These are phyloP conservation scores for Tetropium fuscum DNA, from an alignment of 2,888 invertebrate genomes.

Conservation along the genomic window DNA sequence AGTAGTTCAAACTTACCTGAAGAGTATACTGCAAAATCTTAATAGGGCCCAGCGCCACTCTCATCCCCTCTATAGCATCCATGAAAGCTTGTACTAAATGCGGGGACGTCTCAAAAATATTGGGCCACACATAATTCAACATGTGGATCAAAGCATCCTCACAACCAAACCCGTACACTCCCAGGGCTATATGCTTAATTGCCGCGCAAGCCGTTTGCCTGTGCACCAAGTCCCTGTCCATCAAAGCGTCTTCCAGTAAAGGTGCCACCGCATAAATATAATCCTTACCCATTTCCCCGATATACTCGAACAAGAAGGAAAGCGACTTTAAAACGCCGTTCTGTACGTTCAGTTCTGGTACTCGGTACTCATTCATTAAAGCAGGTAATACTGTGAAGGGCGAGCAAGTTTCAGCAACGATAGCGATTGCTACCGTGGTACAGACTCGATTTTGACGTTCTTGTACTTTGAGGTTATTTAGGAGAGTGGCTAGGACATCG, in stretches of 20 bases:
- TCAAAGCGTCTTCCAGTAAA: slow-evolving; percentile 96
- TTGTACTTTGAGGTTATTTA: slow-evolving; percentile 99
- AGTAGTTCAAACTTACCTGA: slow-evolving; percentile 86
- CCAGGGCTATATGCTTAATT: slow-evolving; percentile 98
- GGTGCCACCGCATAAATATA: slow-evolving; percentile 99
- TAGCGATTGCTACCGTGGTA: slow-evolving; percentile 99
- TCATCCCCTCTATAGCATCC: slow-evolving; percentile 97
- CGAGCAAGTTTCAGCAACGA: slow-evolving; percentile 99
- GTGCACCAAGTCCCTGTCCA: slow-evolving; percentile 99
- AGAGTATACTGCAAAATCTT: slow-evolving; percentile 96
- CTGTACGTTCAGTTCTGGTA: slow-evolving; percentile 99
- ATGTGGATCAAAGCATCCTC: slow-evolving; percentile 98
- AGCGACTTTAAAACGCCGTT: slow-evolving; percentile 99
- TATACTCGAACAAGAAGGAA: slow-evolving; percentile 98
- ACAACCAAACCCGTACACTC: slow-evolving; percentile 98
- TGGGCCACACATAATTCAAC: slow-evolving; percentile 99
- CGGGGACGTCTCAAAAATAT: slow-evolving; percentile 99
- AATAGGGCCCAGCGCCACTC: slow-evolving; percentile 96
- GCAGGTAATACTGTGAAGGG: slow-evolving; percentile 99
- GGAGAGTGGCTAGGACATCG: slow-evolving; percentile 96
- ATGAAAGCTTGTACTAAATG: slow-evolving; percentile 99
- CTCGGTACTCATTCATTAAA: slow-evolving; percentile 98
- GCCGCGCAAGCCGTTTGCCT: slow-evolving; percentile 99
- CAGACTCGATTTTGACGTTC: slow-evolving; percentile 99
- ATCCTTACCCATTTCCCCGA: slow-evolving; percentile 99